phyloP scores from a whole-genome alignment of 2,888 invertebrate species.

The Noctua janthina region DNA sequence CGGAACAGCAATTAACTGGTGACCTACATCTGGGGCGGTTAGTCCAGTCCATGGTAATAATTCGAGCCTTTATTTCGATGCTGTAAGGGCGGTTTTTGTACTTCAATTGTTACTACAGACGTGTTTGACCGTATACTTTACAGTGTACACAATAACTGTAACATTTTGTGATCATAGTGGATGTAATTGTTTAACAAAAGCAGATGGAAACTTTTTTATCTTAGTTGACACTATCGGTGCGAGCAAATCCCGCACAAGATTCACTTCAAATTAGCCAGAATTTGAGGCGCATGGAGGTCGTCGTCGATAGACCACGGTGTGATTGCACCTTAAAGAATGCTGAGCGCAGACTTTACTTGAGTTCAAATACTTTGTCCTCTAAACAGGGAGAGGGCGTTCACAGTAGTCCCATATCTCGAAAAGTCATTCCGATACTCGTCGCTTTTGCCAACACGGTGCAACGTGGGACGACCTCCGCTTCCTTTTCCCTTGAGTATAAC shows the following conservation, averaged over 20 bases:
- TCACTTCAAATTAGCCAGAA: neutral
- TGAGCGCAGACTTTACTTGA: neutral
- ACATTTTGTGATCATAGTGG: constrained; percentile 3
- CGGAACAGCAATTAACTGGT: constrained; percentile 74
- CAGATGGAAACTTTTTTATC: neutral
- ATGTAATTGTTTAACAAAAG: neutral
- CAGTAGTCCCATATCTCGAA: neutral
- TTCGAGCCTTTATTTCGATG: neutral
- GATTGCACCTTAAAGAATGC: neutral
- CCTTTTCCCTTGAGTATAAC: neutral
- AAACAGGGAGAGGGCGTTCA: neutral
- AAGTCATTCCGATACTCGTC: neutral
- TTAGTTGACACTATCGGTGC: neutral
- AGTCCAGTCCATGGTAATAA: constrained; percentile 23
- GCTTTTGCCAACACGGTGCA: neutral
- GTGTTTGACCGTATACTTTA: neutral
- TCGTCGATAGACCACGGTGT: neutral
- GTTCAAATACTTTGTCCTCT: neutral
- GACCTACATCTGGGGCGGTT: constrained; percentile 71
- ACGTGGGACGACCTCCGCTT: neutral
- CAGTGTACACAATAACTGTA: neutral
- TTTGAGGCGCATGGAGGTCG: neutral
- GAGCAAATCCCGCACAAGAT: neutral
- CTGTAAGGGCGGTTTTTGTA: constrained; percentile 1
- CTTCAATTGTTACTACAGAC: neutral